Base-by-base conservation (phyloP, 2,113 vertebrate species). In the Dromaius novaehollandiae region DNA sequence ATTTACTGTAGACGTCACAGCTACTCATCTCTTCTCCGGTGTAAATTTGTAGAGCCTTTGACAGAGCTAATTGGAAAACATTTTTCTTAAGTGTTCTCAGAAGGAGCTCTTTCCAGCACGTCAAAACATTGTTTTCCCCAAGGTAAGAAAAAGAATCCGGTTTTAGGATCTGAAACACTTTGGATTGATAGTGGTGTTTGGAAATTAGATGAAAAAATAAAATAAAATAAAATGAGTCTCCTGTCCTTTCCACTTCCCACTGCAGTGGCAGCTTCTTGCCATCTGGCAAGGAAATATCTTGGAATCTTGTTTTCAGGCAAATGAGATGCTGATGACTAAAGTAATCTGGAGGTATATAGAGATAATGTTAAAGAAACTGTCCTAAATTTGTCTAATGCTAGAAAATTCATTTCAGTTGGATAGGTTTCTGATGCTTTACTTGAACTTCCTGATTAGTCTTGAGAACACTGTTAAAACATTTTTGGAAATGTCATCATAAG, bases 271-370 rank as follows among this genome's bases (percentile, higher is more conserved):
- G 28, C 56, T 76, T 83, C 46, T 86, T 77, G 28, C n/a, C 50
- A 55, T 55, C 53, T 79, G 71, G 71, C 78, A 87, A 40, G 65
- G 84, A 69, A 88, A 86, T 79, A 79, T 28, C 38, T 65, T 22
- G 24, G 32, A 18, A 38, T 88, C 55, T 42, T 42, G 19, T 89
- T 82, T 93, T 93, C 76, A 75, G 25, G 28, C 61, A 70, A 82
- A 75, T 26, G 22, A 88, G 38, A 34, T 56, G 66, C 75, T 70
- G 48, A 55, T 89, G 61, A 65, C 60, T 86, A 11, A 74, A 90
- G 48, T 42, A 74, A 77, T 53, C 65, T 85, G 65, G 38, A 93
- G 93, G 25, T 34, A 24, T 14, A 26, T 22, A 28, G 44, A 42
- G 63, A 22, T 38, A 77, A 58, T 19, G 8, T 65, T 56, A 51